phyloP scores from a whole-genome alignment of 2,797 vertebrate species.

The Anguilla marmorata region DNA sequence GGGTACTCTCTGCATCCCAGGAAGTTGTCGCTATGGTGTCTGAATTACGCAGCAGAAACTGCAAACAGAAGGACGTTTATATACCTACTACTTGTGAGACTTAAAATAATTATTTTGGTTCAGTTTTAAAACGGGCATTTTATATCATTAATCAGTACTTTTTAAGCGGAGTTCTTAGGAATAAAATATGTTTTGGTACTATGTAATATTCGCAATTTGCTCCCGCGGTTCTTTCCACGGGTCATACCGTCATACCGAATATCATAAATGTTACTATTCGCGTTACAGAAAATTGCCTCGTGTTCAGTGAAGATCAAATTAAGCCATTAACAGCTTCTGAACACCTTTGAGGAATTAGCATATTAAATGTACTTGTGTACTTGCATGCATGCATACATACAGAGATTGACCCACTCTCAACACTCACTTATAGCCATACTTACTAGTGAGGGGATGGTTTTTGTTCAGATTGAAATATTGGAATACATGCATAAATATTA shows the following conservation, averaged over 20 bases:
- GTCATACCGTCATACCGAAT: not conserved
- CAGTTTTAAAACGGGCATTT: not conserved
- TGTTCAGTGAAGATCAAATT: not conserved
- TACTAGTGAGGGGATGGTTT: not conserved
- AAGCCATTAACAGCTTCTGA: not conserved
- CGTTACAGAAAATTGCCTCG: not conserved
- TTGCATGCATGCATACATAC: not conserved
- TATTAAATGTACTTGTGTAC: not conserved
- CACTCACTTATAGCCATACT: not conserved
- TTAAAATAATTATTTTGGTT: not conserved
- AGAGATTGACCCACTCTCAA: not conserved
- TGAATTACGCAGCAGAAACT: slow-evolving; percentile 20
- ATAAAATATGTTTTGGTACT: not conserved
- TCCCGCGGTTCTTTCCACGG: not conserved
- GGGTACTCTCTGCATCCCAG: slow-evolving; percentile 50
- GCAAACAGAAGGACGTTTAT: not conserved
- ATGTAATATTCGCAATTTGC: not conserved
- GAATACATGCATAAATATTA: not conserved
- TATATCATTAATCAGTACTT: not conserved
- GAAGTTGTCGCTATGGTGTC: slow-evolving; percentile 48
- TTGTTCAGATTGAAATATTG: not conserved
- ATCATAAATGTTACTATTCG: not conserved
- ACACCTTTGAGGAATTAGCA: not conserved
- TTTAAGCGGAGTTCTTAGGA: not conserved
- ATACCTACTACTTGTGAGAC: not conserved